Evolutionary conservation across 2,888 invertebrate genomes (phyloP).

Genomic region (Dugesia japonica): DNA sequence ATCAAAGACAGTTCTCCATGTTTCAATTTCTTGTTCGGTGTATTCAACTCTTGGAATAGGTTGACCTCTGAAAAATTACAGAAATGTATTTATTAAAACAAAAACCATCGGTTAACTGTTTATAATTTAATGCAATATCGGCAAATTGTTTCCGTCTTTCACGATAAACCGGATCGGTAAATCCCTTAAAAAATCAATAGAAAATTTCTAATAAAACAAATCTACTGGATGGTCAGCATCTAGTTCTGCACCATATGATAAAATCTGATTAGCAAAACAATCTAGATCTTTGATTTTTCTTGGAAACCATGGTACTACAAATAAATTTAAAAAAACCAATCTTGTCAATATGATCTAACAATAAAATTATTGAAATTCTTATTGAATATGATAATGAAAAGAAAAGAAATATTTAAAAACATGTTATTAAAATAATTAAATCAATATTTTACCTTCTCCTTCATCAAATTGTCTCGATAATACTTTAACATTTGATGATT

Average conservation of each 20-base stretch:
- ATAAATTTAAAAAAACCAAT: too few species aligned
- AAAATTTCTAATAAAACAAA: too few species aligned
- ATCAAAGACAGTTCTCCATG: conserved; percentile 63
- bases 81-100: too few species aligned
- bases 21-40: conserved; percentile 61
- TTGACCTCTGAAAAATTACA: conserved; percentile 71
- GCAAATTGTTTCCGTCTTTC: conserved; percentile 77
- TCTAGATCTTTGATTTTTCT: conserved; percentile 81
- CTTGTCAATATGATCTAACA: too few species aligned
- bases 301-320: conserved; percentile 81
- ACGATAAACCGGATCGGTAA: conserved; percentile 81
- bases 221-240: conserved; percentile 89
- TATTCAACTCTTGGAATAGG: conserved; percentile 75
- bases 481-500: too few species aligned
- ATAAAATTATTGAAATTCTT: too few species aligned
- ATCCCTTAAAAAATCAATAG: too few species aligned
- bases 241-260: conserved; percentile 85
- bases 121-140: conserved; percentile 78
- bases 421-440: too few species aligned
- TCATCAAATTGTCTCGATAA: too few species aligned
- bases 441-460: too few species aligned
- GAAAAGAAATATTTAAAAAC: too few species aligned
- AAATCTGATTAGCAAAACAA: conserved; percentile 79
- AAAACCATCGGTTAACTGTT: conserved; percentile 56
- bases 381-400: too few species aligned